Base-by-base conservation (phyloP, 1,140 invertebrate species). In the Heliconius hermathena region DNA sequence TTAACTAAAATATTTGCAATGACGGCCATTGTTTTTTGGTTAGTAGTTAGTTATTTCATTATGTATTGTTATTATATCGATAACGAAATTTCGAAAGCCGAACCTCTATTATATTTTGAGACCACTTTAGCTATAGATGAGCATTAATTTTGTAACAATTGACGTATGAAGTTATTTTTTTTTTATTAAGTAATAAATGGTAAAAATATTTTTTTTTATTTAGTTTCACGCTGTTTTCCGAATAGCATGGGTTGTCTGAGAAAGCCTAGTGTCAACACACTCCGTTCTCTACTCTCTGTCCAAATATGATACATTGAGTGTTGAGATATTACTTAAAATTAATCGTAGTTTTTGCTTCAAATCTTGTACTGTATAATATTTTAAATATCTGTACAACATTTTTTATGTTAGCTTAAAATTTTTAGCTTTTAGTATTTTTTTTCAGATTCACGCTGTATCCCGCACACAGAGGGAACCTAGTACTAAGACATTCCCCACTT, bases 21-120 rank as follows among this genome's bases (percentile, higher is more conserved):
- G 60, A 66, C 13, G 16, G 60, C 60, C 60, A 29, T 66, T 66
- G 60, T 66, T 66, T 66, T 66, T 66, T 66, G 60, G 60, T 66
- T 66, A 29, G 60, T 66, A 66, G 60, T 66, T 66, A 66, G 60
- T 66, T 66, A 66, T 66, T 66, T 66, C 60, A 66, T 66, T 66
- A 66, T 66, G 60, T 66, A 29, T 66, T 66, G 60, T 66, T 66
- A 66, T 66, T 66, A 66, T 66, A 29, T 66, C 60, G 60, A 66
- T 66, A 66, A 66, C 60, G 60, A 66, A 66, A 66, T 66, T 66
- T 66, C n/a, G 60, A 66, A 66, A 66, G 60, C 60, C n/a, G 22
- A 29, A 29, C 0, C 22, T 66, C 60, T 18, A 66, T 66, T 66
- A 66, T 66, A 66, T 66, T 66, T 66, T 66, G 60, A 66, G 60